Evolutionary conservation across 2,888 invertebrate genomes (phyloP), one percentile per base, ranked within the genome.

Genomic region (Lingula anatina): DNA sequence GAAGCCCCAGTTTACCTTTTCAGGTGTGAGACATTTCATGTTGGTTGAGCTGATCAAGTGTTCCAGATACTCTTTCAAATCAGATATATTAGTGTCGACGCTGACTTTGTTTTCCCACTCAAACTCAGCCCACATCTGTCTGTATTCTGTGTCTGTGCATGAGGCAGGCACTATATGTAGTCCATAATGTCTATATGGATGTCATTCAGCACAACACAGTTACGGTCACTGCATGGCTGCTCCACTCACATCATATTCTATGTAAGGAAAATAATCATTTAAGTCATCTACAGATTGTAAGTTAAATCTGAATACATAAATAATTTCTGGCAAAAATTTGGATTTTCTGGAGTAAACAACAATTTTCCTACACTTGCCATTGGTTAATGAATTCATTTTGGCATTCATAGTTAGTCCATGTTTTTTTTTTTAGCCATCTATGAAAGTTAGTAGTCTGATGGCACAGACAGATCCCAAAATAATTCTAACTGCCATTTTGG

Each of bases 151-250:
- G 77, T 99, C 99, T 46, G 87, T 90, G 78, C 97, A 97, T 37
- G 83, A 79, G 18, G 94, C 94, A 21, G 96, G 96, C 53, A 71
- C 77, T 58, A 70, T 58, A 70, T 81, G 75, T 70, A 96, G 81
- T 99, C 99, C 90, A 99, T 95, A 64, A 99, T 96, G 79, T 99
- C 99, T 73, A 99, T 96, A 78, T 97, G 96, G 70, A 99, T 97
- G 77, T 99, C 99, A 76, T 97, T 96, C 45, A 99, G 82, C 15
- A 99, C 97, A 31, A 99, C 96, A 55, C 96, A 96, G 77, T 96
- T 97, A 62, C 93, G 84, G 78, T 94, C 94, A 55, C 90, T 89
- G n/a, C n/a, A n/a, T 89, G 2, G 86, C 86, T 26, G 93, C 90
- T 43, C 94, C 93, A 31, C 88, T 88, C 46, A 99, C 89, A 75